phyloP scores from a whole-genome alignment of 2,113 vertebrate genomes.

The Erinaceus europaeus region DNA sequence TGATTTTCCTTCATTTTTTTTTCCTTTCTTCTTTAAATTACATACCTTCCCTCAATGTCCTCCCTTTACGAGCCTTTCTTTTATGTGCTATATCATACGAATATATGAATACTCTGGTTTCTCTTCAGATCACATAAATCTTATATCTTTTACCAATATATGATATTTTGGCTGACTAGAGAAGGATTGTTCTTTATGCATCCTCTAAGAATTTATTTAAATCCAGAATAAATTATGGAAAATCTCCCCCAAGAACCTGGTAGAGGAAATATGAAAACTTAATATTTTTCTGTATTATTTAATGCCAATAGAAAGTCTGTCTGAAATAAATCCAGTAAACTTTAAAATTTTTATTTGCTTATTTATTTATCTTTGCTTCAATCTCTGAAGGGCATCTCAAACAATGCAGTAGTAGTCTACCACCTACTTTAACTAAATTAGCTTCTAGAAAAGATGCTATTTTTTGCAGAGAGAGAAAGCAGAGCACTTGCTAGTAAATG shows the following conservation, averaged over 20 bases:
- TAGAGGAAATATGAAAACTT: slow-evolving; percentile 4
- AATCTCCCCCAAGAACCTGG: neutral
- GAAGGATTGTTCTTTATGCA: neutral
- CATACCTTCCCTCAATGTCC: neutral
- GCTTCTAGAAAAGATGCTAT: neutral
- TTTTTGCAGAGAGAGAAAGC: too few species aligned
- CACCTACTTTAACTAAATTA: neutral
- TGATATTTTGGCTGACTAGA: neutral
- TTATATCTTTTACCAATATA: too few species aligned
- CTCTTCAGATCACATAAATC: too few species aligned
- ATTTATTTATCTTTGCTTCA: too few species aligned
- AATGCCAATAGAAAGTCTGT: too few species aligned
- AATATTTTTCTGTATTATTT: too few species aligned
- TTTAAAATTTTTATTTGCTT: too few species aligned
- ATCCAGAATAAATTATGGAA: slow-evolving; percentile 10
- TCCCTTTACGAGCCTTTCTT: neutral
- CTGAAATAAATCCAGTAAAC: too few species aligned
- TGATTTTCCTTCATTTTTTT: neutral
- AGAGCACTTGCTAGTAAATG: too few species aligned
- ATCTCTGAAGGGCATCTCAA: too few species aligned
- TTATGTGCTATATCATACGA: neutral
- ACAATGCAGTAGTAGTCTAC: too few species aligned
- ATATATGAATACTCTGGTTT: too few species aligned
- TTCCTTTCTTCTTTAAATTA: neutral
- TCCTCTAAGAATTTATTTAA: neutral